Evolutionary conservation across 2,888 invertebrate genomes (phyloP).

Genomic region (Melanchra persicariae): DNA sequence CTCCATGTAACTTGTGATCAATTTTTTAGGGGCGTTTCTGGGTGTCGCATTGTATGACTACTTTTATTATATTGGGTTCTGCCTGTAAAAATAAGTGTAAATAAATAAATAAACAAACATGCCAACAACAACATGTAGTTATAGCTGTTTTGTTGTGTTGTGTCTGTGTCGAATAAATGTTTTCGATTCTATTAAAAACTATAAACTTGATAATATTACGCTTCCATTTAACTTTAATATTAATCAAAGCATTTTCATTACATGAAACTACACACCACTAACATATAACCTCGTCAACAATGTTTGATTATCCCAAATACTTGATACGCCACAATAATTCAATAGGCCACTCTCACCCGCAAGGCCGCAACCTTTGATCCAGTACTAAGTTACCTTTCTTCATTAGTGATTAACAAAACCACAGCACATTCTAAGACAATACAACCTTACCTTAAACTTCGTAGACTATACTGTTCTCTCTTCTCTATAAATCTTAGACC

Average conservation of each 20-base stretch:
- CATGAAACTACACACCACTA: conserved; percentile 11
- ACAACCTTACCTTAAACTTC: conserved; percentile 24
- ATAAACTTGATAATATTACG: background rate
- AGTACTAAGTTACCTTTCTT: conserved; percentile 12
- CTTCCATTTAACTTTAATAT: background rate
- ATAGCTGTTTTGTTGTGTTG: too few relatives aligned
- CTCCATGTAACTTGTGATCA: too few relatives aligned
- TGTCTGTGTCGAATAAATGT: too few relatives aligned
- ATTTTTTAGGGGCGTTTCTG: too few relatives aligned
- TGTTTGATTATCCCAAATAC: conserved; percentile 36
- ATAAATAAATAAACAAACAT: too few relatives aligned
- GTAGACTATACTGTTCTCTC: conserved; percentile 33
- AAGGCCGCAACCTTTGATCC: conserved; percentile 21
- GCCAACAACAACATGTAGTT: too few relatives aligned
- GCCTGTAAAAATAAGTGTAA: too few relatives aligned
- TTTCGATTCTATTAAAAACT: too few relatives aligned
- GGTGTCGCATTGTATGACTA: too few relatives aligned
- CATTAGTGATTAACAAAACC: conserved; percentile 35
- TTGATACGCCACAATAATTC: conserved; percentile 39
- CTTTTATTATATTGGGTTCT: too few relatives aligned
- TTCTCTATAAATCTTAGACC: conserved; percentile 55
- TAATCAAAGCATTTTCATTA: conserved; percentile 21
- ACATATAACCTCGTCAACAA: conserved; percentile 18
- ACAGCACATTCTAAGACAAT: conserved; percentile 23
- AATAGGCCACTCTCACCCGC: conserved; percentile 24